These are phyloP conservation scores for Conomelus anceps DNA, from an alignment of 2,888 invertebrate species.

Conservation along the genomic window DNA sequence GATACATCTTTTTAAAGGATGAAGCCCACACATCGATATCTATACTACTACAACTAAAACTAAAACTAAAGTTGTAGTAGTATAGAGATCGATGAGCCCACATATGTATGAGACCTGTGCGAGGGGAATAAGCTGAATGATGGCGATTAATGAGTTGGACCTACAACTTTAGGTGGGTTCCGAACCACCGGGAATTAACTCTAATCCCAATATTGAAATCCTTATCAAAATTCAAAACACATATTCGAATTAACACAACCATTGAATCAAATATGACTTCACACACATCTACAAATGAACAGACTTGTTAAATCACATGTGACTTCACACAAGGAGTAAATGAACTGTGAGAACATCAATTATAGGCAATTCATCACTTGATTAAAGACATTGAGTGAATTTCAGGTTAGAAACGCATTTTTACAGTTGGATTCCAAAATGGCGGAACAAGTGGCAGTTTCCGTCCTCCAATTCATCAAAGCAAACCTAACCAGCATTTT, in stretches of 20 bases:
- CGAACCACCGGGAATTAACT: too few species aligned
- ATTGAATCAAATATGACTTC: neutral
- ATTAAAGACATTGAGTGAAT: neutral
- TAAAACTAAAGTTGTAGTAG: too few species aligned
- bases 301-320: neutral
- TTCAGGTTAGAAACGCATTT: neutral
- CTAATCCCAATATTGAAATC: too few species aligned
- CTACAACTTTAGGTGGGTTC: too few species aligned
- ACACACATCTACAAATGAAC: neutral
- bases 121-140: too few species aligned
- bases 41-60: too few species aligned
- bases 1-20: too few species aligned
- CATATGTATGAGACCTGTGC: too few species aligned
- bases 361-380: neutral
- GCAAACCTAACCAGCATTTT: neutral
- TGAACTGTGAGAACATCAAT: neutral
- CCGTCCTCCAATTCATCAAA: neutral
- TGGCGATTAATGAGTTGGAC: too few species aligned
- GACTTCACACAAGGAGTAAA: neutral
- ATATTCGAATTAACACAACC: neutral
- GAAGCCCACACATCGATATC: too few species aligned
- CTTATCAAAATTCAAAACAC: too few species aligned
- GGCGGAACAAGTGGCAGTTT: neutral
- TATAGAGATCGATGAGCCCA: too few species aligned
- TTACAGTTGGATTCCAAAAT: neutral